Evolutionary conservation across 2,888 invertebrate genomes (phyloP).

Genomic region (Leptinotarsa juncta): DNA sequence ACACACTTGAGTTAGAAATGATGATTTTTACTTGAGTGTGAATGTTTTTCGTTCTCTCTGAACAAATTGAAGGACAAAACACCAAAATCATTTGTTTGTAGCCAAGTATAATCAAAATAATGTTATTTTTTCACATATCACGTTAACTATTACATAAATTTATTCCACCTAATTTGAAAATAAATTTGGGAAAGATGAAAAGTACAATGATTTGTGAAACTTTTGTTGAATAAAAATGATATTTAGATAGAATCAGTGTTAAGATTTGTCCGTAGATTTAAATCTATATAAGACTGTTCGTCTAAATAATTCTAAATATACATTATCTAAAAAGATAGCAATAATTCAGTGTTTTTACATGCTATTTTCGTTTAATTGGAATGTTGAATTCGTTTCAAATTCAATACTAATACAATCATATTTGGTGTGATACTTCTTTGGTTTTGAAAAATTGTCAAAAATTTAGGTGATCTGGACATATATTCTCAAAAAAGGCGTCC

Average conservation of each 20-base stretch:
- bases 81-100: constrained; percentile 48
- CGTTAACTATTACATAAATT: constrained; percentile 47
- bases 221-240: constrained; percentile 40
- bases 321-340: constrained; percentile 59
- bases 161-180: constrained; percentile 37
- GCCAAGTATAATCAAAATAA: constrained; percentile 47
- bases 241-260: constrained; percentile 55
- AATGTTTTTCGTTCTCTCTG: constrained; percentile 26
- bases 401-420: constrained; percentile 44
- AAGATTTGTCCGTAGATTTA: constrained; percentile 58
- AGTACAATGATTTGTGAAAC: constrained; percentile 43
- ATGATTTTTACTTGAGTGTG: constrained; percentile 18
- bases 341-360: constrained; percentile 60
- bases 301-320: constrained; percentile 58
- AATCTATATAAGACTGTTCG: constrained; percentile 57
- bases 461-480: constrained; percentile 28
- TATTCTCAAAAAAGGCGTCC: constrained; percentile 31
- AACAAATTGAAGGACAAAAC: constrained; percentile 44
- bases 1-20: constrained; percentile 30
- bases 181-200: constrained; percentile 33
- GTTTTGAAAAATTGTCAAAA: constrained; percentile 38
- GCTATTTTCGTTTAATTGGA: constrained; percentile 35
- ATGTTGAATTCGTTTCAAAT: constrained; percentile 27
- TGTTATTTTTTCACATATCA: constrained; percentile 56
- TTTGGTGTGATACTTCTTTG: constrained; percentile 45